Conservation (phyloP, 2,113 vertebrate species). For the Rhinopomastus cyanomelas region DNA sequence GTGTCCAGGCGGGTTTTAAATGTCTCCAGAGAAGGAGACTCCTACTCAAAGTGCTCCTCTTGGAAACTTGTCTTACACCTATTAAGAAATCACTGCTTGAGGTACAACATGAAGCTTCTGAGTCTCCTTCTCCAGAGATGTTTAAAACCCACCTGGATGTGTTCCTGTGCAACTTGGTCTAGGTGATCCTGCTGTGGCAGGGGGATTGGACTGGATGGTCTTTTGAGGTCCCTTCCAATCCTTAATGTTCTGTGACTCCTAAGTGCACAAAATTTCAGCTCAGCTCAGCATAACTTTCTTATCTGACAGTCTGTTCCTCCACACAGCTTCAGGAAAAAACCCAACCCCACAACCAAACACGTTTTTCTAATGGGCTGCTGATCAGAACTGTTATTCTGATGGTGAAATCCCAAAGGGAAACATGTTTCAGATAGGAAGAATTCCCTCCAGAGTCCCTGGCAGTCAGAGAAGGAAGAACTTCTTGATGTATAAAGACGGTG, state of each 20-base stretch:
- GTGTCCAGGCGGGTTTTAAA: too few species aligned
- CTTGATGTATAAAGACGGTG: slow-evolving; percentile 82
- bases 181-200: too few species aligned
- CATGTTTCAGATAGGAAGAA: slow-evolving; percentile 76
- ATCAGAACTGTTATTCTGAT: slow-evolving; percentile 79
- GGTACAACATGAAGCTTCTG: background rate
- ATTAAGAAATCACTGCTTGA: slow-evolving; percentile 9
- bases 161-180: too few species aligned
- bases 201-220: too few species aligned
- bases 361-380: slow-evolving; percentile 72
- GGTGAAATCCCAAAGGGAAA: slow-evolving; percentile 77
- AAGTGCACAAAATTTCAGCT: background rate
- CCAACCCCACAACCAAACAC: background rate
- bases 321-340: slow-evolving; percentile 16
- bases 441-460: slow-evolving; percentile 77
- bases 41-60: background rate
- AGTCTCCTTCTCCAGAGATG: too few species aligned
- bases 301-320: slow-evolving; percentile 37
- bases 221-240: too few species aligned
- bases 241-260: too few species aligned
- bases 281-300: slow-evolving; percentile 12
- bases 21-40: too few species aligned
- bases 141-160: too few species aligned
- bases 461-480: slow-evolving; percentile 73
- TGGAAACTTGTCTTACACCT: background rate